Conservation (phyloP, 2,113 vertebrate genomes). For the Brachypteracias leptosomus region DNA sequence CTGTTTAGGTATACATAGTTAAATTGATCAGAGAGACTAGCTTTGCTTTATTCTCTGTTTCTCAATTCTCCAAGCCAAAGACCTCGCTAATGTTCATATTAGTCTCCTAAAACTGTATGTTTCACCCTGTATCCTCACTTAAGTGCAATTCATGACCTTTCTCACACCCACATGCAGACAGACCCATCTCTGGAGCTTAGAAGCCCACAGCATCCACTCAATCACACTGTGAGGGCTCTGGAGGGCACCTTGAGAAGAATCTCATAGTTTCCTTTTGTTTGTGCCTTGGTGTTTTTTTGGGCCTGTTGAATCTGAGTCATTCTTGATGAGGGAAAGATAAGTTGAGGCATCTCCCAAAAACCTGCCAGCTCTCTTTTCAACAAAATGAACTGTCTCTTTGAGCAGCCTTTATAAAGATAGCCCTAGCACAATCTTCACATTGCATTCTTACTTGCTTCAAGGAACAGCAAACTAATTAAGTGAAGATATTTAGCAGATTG, state of each 20-base stretch:
- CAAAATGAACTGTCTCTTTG: not conserved
- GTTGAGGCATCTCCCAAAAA: not conserved
- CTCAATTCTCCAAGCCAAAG: not conserved
- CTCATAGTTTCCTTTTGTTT: not conserved
- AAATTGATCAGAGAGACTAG: not conserved
- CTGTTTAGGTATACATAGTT: not conserved
- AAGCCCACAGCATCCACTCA: not conserved
- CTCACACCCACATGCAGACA: not conserved
- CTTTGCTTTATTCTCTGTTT: not conserved
- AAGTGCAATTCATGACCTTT: not conserved
- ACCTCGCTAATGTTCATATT: not conserved
- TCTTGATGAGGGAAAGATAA: not conserved
- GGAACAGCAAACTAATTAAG: not conserved
- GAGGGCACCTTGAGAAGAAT: not conserved
- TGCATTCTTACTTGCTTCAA: conserved; percentile 40
- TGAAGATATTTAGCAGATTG: conserved; percentile 35
- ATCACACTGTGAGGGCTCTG: not conserved
- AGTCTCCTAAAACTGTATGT: not conserved
- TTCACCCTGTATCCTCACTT: not conserved
- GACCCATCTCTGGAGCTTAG: not conserved
- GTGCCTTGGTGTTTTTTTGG: not conserved
- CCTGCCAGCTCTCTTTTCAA: not conserved
- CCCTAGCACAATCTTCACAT: not conserved
- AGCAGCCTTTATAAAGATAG: not conserved
- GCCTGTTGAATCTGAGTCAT: not conserved